Evolutionary conservation across 53 echinoderm and acorn worm genomes (phyloP), one percentile per base, ranked within the genome.

Genomic region (Antedon mediterranea): DNA sequence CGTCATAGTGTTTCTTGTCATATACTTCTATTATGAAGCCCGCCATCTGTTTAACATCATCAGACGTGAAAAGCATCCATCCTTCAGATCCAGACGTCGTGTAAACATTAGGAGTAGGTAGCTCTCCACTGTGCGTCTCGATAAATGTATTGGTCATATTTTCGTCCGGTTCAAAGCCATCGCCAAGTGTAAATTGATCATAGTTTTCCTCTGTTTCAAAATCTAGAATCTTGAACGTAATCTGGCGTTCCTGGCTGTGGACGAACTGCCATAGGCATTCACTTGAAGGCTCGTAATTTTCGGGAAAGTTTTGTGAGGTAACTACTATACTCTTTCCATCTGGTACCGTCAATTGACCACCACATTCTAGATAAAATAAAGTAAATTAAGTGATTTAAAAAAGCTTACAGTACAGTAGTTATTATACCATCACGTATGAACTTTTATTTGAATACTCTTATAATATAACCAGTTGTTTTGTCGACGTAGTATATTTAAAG

Each of bases 1-100:
- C 57, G 23, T 57, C 57, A 57, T 57, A 57, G 23, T 57, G 71
- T 28, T 83, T 74, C 72, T 83, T 78, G 31, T 73, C 84, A 32
- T 74, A 81, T 3, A 88, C 84, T 0, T 84, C 78, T 28, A 80
- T 72, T 2, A 81, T 18, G 43, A 88, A 80, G 26, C 88, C 88
- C 9, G 76, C 57, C 74, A 28, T 43, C 33, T 80, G 28, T 32
- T 42, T 37, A 0, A 77, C 77, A 23, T 72, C 72, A 43, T 88
- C 88, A 4, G 88, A 71, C 18, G 20, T 81, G 75, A 88, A 88
- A 14, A 43, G 34, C 29, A 88, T 5, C 88, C 88, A 88, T 3
- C 71, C 81, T 41, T 78, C 81, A 0, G 84, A 78, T 28, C 81
- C 81, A n/a, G 80, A 30, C 3, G 81, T 84, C 34, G 73, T 32